These are phyloP conservation scores for Lagopus muta DNA, from an alignment of 2,113 vertebrate species.

Conservation along the genomic window DNA sequence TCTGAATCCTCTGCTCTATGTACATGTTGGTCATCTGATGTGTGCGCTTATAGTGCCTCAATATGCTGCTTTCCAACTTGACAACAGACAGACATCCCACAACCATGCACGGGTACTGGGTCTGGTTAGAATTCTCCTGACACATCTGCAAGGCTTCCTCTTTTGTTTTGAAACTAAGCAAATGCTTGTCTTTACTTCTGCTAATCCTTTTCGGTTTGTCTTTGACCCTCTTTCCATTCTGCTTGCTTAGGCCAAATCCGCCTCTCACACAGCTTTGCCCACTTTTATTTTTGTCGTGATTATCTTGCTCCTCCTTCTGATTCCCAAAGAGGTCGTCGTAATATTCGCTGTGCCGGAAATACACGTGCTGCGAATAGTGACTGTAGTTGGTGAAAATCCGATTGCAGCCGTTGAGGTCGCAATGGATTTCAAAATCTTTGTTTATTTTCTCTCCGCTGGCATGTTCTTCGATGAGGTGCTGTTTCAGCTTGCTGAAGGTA, in stretches of 20 bases:
- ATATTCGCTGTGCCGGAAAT: conserved; percentile 87
- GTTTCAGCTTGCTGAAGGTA: conserved; percentile 89
- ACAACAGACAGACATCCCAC: conserved; percentile 93
- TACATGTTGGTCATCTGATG: conserved; percentile 83
- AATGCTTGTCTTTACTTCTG: conserved; percentile 74
- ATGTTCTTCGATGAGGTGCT: conserved; percentile 84
- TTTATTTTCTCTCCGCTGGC: conserved; percentile 77
- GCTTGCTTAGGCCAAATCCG: conserved; percentile 43
- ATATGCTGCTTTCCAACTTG: conserved; percentile 84
- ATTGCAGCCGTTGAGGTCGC: conserved; percentile 89
- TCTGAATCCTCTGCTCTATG: conserved; percentile 77
- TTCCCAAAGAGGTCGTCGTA: conserved; percentile 82
- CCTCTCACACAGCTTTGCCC: conserved; percentile 42
- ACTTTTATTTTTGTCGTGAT: conserved; percentile 55
- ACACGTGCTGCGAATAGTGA: conserved; percentile 87
- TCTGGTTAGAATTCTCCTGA: conserved; percentile 85
- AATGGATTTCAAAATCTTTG: conserved; percentile 84
- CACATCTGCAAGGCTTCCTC: conserved; percentile 97
- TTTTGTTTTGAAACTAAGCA: conserved; percentile 79
- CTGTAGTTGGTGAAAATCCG: conserved; percentile 85
- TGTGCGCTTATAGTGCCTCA: conserved; percentile 88
- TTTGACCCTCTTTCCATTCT: conserved; percentile 65
- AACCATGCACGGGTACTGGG: conserved; percentile 93
- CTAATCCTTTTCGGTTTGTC: conserved; percentile 68
- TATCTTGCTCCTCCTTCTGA: conserved; percentile 72